Evolutionary conservation across 2,797 vertebrate species (phyloP).

Genomic region (Champsocephalus gunnari): DNA sequence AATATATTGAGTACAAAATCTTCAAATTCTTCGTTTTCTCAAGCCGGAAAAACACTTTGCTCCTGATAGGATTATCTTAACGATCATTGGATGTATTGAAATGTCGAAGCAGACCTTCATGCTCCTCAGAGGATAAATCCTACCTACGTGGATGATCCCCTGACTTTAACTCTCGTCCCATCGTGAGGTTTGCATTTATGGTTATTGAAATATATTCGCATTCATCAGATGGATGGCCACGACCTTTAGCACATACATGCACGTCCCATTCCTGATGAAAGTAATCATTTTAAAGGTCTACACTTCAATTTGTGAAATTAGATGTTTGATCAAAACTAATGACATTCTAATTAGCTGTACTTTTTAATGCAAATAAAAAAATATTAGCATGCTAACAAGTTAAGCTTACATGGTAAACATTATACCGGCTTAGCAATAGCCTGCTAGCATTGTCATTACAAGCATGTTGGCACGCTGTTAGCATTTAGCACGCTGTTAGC

Average conservation of each 20-base stretch:
- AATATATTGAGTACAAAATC: neutral
- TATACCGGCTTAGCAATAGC: neutral
- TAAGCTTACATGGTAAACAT: neutral
- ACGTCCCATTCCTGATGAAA: neutral
- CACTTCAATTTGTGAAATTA: neutral
- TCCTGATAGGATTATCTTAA: neutral
- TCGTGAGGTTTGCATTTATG: too few relatives aligned
- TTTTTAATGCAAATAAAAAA: neutral
- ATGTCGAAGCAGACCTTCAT: neutral
- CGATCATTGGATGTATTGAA: neutral
- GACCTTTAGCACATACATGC: neutral
- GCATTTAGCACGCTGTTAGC: neutral
- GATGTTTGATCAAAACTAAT: neutral
- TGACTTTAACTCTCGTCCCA: neutral
- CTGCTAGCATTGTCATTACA: neutral
- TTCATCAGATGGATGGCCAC: too few relatives aligned
- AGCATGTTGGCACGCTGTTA: neutral
- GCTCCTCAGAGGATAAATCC: neutral
- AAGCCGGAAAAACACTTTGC: neutral
- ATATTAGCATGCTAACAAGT: neutral
- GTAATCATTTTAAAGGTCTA: too few relatives aligned
- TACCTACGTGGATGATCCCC: neutral
- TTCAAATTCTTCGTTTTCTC: neutral
- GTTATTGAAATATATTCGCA: neutral
- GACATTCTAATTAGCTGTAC: neutral